These are phyloP conservation scores for Ceratothoa steindachneri DNA, from an alignment of 2,888 invertebrate genomes.

Conservation along the genomic window DNA sequence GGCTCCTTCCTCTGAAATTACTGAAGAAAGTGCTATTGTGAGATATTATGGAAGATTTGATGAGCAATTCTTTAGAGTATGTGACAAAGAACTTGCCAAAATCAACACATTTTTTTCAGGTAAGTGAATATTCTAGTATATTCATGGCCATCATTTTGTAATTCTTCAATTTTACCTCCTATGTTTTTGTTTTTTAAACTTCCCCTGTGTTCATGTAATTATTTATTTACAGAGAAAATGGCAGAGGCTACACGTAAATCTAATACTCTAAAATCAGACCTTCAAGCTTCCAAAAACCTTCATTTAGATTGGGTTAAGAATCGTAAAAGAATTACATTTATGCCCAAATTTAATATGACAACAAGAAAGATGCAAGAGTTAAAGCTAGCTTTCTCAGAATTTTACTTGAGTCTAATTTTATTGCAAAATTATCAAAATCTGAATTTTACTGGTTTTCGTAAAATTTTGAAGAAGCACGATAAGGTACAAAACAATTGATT, in stretches of 20 bases:
- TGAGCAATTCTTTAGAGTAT: conserved; percentile 90
- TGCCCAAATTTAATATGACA: conserved; percentile 56
- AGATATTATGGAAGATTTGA: conserved; percentile 89
- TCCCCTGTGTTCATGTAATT: too few relatives aligned
- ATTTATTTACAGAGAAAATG: conserved; percentile 71
- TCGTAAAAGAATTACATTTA: conserved; percentile 37
- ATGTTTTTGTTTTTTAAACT: too few relatives aligned
- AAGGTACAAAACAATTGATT: conserved; percentile 68
- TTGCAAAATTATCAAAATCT: conserved; percentile 97
- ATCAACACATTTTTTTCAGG: conserved; percentile 95
- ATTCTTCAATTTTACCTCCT: too few relatives aligned
- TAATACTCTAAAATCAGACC: conserved; percentile 80
- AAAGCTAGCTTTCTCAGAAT: conserved; percentile 96
- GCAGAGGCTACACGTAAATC: conserved; percentile 95
- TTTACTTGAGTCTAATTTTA: conserved; percentile 90
- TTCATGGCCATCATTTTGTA: too few relatives aligned
- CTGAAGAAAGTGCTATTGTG: conserved; percentile 79
- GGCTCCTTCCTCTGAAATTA: conserved; percentile 83
- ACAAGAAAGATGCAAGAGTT: conserved; percentile 83
- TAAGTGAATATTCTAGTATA: too few relatives aligned
- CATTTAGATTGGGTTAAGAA: conserved; percentile 45
- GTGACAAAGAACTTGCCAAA: conserved; percentile 91
- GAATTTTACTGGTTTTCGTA: conserved; percentile 97
- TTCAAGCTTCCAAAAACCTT: conserved; percentile 59
- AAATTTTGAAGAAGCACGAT: conserved; percentile 98